Conservation (phyloP, 2,797 vertebrate genomes). For the Sciurus vulgaris region DNA sequence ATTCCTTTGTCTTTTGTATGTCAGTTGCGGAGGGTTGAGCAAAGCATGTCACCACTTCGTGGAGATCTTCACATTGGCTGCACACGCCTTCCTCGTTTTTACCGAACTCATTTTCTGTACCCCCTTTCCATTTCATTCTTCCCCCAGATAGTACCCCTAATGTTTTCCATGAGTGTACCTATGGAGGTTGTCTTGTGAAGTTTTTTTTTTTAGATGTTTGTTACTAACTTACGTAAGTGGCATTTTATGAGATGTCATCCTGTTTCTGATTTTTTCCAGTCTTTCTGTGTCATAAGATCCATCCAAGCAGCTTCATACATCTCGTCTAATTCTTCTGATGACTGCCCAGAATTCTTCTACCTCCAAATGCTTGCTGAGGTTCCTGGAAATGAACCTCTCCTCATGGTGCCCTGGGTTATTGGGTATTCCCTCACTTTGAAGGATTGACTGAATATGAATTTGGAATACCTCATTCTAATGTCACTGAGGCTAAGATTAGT, state of each 20-base stretch:
- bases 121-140: neutral
- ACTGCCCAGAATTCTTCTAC: neutral
- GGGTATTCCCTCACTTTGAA: neutral
- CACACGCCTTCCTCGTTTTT: neutral
- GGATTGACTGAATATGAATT: neutral
- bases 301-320: neutral
- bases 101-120: neutral
- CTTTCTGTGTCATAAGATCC: neutral
- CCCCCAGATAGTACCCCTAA: neutral
- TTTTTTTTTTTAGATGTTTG: neutral
- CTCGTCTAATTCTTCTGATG: neutral
- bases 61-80: neutral
- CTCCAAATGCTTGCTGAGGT: neutral
- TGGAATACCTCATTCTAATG: constrained; percentile 15
- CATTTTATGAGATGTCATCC: neutral
- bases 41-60: neutral
- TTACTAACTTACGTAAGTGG: neutral
- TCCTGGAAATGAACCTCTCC: neutral
- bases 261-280: neutral
- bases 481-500: neutral
- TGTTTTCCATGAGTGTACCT: neutral
- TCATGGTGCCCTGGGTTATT: accelerated
- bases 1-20: neutral
- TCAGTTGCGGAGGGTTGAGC: neutral
- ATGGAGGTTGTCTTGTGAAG: neutral